Evolutionary conservation across 2,113 vertebrate species (phyloP).

Genomic region (Mustela nigripes): DNA sequence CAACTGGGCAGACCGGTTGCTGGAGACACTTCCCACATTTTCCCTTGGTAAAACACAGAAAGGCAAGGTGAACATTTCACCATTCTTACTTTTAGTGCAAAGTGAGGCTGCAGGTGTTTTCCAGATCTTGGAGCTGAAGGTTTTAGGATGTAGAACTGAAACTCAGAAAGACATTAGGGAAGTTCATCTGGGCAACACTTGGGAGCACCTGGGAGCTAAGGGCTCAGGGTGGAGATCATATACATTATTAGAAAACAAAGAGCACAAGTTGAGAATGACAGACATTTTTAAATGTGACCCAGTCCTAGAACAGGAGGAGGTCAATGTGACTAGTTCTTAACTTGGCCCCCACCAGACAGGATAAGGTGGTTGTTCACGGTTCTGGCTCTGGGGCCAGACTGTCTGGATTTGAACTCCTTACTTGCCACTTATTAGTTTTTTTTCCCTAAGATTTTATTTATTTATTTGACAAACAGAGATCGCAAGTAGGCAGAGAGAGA

Average conservation of each 20-base stretch:
- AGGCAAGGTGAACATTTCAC: constrained; percentile 60
- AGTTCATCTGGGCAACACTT: not conserved
- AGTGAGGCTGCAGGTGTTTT: not conserved
- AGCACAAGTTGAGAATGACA: not conserved
- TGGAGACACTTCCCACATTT: constrained; percentile 84
- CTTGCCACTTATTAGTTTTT: not conserved
- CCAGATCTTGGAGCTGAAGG: not conserved
- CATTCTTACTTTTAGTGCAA: not conserved
- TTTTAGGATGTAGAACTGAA: not conserved
- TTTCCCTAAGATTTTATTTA: no score
- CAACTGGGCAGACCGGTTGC: constrained; percentile 86
- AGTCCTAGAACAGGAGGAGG: not conserved
- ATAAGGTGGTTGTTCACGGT: not conserved
- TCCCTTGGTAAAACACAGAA: constrained; percentile 84
- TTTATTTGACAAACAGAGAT: no score
- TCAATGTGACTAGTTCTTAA: not conserved
- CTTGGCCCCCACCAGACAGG: not conserved
- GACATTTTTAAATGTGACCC: not conserved
- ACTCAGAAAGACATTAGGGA: not conserved
- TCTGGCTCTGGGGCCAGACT: not conserved
- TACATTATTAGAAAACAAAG: no score
- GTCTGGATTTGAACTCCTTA: not conserved
- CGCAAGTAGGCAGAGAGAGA: no score
- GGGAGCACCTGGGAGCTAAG: not conserved
- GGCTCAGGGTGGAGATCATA: not conserved